Base-by-base conservation (phyloP, 1,140 invertebrate species). In the Bathynomus jamesi region DNA sequence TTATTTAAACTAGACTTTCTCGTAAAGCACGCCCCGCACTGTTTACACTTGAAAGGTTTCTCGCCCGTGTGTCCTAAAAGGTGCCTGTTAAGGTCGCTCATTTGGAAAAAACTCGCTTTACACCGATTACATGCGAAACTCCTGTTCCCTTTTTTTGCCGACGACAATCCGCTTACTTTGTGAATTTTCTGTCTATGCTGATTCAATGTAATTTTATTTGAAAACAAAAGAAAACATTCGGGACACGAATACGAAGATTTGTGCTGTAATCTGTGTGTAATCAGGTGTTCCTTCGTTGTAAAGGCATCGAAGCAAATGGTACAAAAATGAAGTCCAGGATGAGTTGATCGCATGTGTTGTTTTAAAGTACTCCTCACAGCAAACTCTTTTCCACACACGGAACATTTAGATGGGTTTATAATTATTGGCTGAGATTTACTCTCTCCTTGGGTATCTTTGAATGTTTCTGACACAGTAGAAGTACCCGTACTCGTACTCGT, bases 1-100 rank as follows among this genome's bases (percentile, higher is more conserved):
- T 69, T 69, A 61, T 69, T 69, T 27, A 69, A 61, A 30, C 67
- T 69, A 17, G 53, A 61, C 30, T 69, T 69, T 27, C 67, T 53
- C 25, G 67, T 69, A 31, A 69, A 69, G 5, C 46, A 46, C 11
- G 46, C 67, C 17, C 40, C 25, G 28, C 67, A 69, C 60, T 28
- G 60, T n/a, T 28, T 29, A 29, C 67, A 69, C 13, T 30, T 61
- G 28, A 61, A 31, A 61, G 67, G 67, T 29, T 69, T 69, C 31
- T 27, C 67, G 25, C 67, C 67, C 8, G 67, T 69, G 46, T 69
- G 67, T 25, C 62, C 29, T 29, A 69, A 61, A 27, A 60, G 25
- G 67, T 69, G 67, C 17, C 67, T 53, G 10, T 69, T 61, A 21
- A 69, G 67, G 28, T 69, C 67, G 30, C 67, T 61, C 67, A 53